A percentile compares a stretch with the other conserved stretches of the same genome.
Evolutionary conservation across 2,888 invertebrate species (phyloP).

Genomic region (Rotaria sp.): DNA sequence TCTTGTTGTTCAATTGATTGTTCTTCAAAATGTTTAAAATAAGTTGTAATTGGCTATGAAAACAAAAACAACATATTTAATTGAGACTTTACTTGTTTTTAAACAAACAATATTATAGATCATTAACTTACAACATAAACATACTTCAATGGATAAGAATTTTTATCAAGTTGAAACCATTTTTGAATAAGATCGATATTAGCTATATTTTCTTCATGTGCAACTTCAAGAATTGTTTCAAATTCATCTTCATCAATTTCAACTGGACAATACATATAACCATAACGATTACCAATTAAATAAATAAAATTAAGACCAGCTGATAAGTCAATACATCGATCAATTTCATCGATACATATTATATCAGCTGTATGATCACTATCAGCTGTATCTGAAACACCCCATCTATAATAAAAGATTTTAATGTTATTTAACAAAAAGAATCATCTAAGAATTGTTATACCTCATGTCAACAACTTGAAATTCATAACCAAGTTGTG

Average conservation of each 20-base stretch:
- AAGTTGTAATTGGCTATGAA: background rate
- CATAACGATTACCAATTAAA: background rate
- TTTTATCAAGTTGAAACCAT: background rate
- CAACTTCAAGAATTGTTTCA: background rate
- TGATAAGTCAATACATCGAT: background rate
- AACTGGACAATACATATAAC: background rate
- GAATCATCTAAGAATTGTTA: too few relatives aligned
- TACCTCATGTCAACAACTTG: slow-evolving; percentile 15
- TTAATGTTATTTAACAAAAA: too few relatives aligned
- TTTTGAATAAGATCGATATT: background rate
- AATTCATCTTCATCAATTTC: background rate
- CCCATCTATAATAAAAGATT: background rate
- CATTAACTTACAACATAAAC: background rate
- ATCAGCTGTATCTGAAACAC: background rate
- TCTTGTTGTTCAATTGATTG: background rate
- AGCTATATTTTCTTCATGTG: background rate
- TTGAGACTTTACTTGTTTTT: too few relatives aligned
- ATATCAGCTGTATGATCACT: background rate
- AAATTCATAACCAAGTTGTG: slow-evolving; percentile 2
- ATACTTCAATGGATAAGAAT: background rate
- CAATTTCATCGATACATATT: background rate
- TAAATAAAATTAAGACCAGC: background rate
- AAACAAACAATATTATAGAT: too few relatives aligned
- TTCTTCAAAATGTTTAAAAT: background rate
- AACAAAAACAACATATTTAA: background rate